Conservation (phyloP, 2,113 vertebrate species). For the Talpa occidentalis region DNA sequence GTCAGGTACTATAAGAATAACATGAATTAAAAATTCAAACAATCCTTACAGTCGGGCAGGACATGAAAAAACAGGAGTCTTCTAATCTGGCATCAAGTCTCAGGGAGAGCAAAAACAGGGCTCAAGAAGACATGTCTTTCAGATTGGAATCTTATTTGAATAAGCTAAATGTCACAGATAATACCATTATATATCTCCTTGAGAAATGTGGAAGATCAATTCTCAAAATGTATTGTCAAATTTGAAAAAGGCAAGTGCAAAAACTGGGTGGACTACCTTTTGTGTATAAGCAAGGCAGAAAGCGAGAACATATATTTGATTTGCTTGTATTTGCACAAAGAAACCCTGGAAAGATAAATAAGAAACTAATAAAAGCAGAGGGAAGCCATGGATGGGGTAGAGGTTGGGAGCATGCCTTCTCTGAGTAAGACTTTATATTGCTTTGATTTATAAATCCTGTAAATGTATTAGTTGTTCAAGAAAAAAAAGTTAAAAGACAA, state of each 20-base stretch:
- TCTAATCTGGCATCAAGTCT: not conserved
- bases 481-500: not conserved
- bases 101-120: not conserved
- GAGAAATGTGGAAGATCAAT: not conserved
- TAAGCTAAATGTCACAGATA: slow-evolving; percentile 12
- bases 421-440: not conserved
- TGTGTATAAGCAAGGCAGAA: slow-evolving; percentile 14
- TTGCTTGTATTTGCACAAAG: slow-evolving; percentile 40
- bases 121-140: not conserved
- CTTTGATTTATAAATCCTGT: slow-evolving; percentile 19
- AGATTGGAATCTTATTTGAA: not conserved
- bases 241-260: not conserved
- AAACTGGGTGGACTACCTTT: slow-evolving; percentile 6
- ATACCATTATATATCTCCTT: not conserved
- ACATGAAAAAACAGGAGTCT: slow-evolving; percentile 67
- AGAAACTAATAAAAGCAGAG: not conserved
- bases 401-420: not conserved
- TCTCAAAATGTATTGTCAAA: not conserved
- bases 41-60: slow-evolving; percentile 69
- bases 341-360: not conserved
- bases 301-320: slow-evolving; percentile 37
- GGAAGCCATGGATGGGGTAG: too few species aligned
- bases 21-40: slow-evolving; percentile 71
- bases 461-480: not conserved
- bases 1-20: slow-evolving; percentile 73